Evolutionary conservation across 2,888 invertebrate genomes (phyloP).

Genomic region (Caenorhabditis angaria): DNA sequence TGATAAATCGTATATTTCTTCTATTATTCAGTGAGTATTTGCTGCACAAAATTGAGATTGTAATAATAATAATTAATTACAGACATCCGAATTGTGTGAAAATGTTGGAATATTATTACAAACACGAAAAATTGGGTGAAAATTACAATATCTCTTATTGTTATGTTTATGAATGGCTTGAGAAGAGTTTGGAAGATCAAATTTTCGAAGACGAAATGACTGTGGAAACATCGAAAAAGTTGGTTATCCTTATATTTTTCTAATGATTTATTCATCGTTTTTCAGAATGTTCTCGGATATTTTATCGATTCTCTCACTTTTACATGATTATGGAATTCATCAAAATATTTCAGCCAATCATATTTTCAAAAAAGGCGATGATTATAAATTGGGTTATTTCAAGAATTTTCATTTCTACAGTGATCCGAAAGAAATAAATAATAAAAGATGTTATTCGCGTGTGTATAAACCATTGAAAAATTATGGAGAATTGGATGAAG

Average conservation of each 20-base stretch:
- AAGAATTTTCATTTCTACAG: background rate
- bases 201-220: background rate
- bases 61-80: background rate
- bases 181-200: background rate
- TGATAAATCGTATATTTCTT: background rate
- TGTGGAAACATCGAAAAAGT: background rate
- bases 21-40: background rate
- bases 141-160: background rate
- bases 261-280: background rate
- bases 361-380: background rate
- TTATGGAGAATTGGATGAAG: background rate
- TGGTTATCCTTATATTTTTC: no score
- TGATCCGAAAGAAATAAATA: background rate
- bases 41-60: background rate
- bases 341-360: background rate
- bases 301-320: background rate
- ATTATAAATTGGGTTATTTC: background rate
- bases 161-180: background rate
- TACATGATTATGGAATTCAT: background rate
- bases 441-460: background rate
- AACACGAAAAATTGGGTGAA: background rate
- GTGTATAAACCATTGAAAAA: background rate
- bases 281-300: background rate
- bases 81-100: background rate
- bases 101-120: background rate